These are phyloP conservation scores for Podocnemis expansa DNA, from an alignment of 2,113 vertebrate species.

Conservation along the genomic window DNA sequence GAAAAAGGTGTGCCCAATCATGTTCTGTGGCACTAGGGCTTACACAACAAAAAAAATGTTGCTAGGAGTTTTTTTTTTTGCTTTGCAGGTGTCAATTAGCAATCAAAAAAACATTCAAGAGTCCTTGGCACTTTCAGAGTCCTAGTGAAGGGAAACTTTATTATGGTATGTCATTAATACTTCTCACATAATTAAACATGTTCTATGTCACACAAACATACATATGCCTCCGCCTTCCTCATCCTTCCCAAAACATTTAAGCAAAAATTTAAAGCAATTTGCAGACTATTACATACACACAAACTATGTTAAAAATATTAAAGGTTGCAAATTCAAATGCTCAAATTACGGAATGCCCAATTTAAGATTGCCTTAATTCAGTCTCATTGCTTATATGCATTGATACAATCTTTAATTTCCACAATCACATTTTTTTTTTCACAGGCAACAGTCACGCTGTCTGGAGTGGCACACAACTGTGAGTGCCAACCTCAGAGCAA, in stretches of 20 bases:
- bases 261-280: not conserved
- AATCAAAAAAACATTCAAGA: constrained; percentile 28
- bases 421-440: not conserved
- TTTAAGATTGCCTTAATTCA: not conserved
- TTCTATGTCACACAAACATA: not conserved
- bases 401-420: not conserved
- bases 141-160: constrained; percentile 40
- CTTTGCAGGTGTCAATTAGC: constrained; percentile 52
- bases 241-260: constrained; percentile 17
- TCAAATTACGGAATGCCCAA: not conserved
- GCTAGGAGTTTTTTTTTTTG: constrained; percentile 38
- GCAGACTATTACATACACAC: not conserved
- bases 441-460: not conserved
- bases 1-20: not conserved
- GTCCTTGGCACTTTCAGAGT: not conserved
- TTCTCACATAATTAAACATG: constrained; percentile 4
- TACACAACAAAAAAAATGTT: constrained; percentile 18
- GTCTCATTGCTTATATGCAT: not conserved
- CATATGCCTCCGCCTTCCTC: not conserved
- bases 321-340: not conserved
- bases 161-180: constrained; percentile 20
- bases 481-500: not conserved
- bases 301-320: not conserved
- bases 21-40: not conserved
- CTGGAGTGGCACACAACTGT: not conserved